These are phyloP conservation scores for Sebastes iracundus DNA, from an alignment of 2,797 vertebrate genomes.

Conservation along the genomic window DNA sequence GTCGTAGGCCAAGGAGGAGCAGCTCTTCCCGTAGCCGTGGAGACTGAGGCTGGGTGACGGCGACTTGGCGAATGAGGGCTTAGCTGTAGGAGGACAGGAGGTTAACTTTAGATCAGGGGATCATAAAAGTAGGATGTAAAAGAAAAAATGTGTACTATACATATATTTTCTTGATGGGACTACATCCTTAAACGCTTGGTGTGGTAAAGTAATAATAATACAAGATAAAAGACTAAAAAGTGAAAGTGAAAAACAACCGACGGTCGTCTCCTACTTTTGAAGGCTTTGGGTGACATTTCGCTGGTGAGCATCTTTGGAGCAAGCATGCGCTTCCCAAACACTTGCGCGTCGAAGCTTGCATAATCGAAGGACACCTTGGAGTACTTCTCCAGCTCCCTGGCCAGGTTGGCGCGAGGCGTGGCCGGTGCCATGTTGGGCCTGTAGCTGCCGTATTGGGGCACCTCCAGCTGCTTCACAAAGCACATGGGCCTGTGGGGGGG, in stretches of 20 bases:
- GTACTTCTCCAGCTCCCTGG: slow-evolving; percentile 99
- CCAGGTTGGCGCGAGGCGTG: slow-evolving; percentile 95
- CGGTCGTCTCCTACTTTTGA: slow-evolving; percentile 90
- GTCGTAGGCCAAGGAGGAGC: slow-evolving; percentile 88
- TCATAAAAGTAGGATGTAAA: background rate
- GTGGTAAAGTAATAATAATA: background rate
- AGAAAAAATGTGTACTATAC: background rate
- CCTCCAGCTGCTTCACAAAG: slow-evolving; percentile 97
- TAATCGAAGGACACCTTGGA: slow-evolving; percentile 99
- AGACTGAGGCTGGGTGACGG: slow-evolving; percentile 88
- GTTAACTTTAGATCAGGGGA: background rate
- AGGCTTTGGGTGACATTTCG: slow-evolving; percentile 99
- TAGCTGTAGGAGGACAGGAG: slow-evolving; percentile 69
- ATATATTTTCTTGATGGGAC: background rate
- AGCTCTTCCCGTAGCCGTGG: slow-evolving; percentile 87
- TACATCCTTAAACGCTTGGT: background rate
- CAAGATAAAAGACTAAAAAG: background rate
- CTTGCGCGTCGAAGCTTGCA: slow-evolving; percentile 99
- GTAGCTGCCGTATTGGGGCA: slow-evolving; percentile 94
- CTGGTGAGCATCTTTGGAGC: slow-evolving; percentile 98
- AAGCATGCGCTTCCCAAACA: slow-evolving; percentile 98
- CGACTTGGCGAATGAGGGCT: slow-evolving; percentile 87
- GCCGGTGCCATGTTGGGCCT: slow-evolving; percentile 89
- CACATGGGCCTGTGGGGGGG: slow-evolving; percentile 92
- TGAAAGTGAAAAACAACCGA: background rate